Conservation (phyloP, 2,888 invertebrate genomes). For the Epsilonema sp. region DNA sequence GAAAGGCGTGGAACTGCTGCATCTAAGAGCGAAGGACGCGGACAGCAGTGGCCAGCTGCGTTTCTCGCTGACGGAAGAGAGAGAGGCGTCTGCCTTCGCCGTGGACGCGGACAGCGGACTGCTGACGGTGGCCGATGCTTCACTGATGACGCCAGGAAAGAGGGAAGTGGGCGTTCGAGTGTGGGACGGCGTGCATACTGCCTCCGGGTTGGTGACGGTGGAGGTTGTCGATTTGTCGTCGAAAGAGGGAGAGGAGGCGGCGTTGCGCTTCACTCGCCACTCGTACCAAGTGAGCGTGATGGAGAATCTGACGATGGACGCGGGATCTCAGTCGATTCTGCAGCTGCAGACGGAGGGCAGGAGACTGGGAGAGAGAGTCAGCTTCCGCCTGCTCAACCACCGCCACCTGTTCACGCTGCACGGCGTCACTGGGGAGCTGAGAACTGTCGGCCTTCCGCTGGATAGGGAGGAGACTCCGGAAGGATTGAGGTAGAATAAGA, state of each 20-base stretch:
- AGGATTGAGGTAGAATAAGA: no score
- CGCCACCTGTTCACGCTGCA: slow-evolving; percentile 63
- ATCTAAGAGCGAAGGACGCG: slow-evolving; percentile 25
- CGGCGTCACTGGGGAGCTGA: slow-evolving; percentile 66
- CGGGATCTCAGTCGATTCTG: slow-evolving; percentile 44
- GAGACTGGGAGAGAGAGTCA: slow-evolving; percentile 11
- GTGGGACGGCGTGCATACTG: slow-evolving; percentile 15
- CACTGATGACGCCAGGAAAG: background rate
- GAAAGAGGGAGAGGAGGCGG: slow-evolving; percentile 4
- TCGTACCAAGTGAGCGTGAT: slow-evolving; percentile 13
- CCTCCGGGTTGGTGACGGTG: slow-evolving; percentile 6
- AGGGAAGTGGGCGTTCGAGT: slow-evolving; percentile 13
- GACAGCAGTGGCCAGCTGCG: slow-evolving; percentile 23
- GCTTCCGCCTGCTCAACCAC: slow-evolving; percentile 45
- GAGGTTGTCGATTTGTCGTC: slow-evolving; percentile 1
- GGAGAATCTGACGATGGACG: slow-evolving; percentile 43
- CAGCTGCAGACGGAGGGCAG: slow-evolving; percentile 47
- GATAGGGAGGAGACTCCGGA: slow-evolving; percentile 63
- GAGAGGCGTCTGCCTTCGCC: slow-evolving; percentile 38
- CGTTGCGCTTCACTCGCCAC: slow-evolving; percentile 12
- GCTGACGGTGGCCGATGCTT: slow-evolving; percentile 44
- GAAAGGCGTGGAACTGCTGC: slow-evolving; percentile 27
- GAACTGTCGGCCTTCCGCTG: slow-evolving; percentile 56
- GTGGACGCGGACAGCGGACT: slow-evolving; percentile 64
- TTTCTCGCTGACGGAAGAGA: slow-evolving; percentile 10